These are phyloP conservation scores for Papilio demoleus DNA, from an alignment of 2,888 invertebrate genomes.

Conservation along the genomic window DNA sequence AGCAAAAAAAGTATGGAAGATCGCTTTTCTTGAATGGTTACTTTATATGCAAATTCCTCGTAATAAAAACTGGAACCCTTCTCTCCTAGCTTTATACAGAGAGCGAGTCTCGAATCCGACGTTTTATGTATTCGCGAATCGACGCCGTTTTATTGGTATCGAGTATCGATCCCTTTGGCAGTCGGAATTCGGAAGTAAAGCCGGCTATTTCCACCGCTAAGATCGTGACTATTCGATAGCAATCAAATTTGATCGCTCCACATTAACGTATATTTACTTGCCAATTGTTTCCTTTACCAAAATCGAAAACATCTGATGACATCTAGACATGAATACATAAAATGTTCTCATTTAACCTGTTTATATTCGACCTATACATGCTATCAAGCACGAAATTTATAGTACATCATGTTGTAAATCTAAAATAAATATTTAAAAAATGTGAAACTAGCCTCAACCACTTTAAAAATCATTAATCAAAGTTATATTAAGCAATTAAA, in stretches of 20 bases:
- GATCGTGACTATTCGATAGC: conserved; percentile 72
- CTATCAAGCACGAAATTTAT: not conserved
- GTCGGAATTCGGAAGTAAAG: conserved; percentile 77
- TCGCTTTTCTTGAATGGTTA: conserved; percentile 84
- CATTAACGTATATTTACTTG: conserved; percentile 65
- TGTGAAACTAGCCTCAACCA: not conserved
- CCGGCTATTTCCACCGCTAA: conserved; percentile 67
- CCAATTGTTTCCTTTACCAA: conserved; percentile 39
- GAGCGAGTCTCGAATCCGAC: conserved; percentile 77
- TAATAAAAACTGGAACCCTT: conserved; percentile 82
- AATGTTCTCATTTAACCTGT: conserved; percentile 1
- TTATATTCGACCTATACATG: not conserved
- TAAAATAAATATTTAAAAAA: not conserved
- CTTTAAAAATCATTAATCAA: conserved; percentile 29
- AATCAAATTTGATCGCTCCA: conserved; percentile 73
- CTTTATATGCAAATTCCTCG: conserved; percentile 83
- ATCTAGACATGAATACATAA: conserved; percentile 13
- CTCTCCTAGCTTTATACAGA: conserved; percentile 79
- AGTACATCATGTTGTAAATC: not conserved
- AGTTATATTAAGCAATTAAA: conserved; percentile 42
- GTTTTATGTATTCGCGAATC: conserved; percentile 83
- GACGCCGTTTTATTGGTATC: conserved; percentile 80
- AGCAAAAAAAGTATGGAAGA: conserved; percentile 74
- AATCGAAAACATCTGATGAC: conserved; percentile 3
- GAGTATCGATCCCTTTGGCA: conserved; percentile 73